Evolutionary conservation across 2,797 vertebrate genomes (phyloP).

Genomic region (Luscinia luscinia): DNA sequence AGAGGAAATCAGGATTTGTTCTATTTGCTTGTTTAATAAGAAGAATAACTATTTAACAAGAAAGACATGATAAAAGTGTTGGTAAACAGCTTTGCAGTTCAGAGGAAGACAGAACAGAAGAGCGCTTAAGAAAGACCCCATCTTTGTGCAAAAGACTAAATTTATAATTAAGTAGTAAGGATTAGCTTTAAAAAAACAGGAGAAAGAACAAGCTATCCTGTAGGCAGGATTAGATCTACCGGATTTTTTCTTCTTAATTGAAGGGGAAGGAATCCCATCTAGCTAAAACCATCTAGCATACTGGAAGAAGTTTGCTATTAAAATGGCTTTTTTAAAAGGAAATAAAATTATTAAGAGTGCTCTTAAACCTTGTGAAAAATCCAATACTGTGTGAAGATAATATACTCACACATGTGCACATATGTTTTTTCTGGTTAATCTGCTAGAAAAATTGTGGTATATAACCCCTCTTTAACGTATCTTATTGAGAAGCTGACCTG

Average conservation of each 20-base stretch:
- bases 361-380: background rate
- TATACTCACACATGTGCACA: rapidly evolving
- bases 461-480: background rate
- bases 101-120: background rate
- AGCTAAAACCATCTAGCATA: background rate
- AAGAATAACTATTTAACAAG: constrained; percentile 24
- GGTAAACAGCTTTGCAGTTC: constrained; percentile 1
- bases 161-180: constrained; percentile 1
- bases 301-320: background rate
- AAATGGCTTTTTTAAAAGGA: background rate
- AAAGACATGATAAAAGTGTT: background rate
- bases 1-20: constrained; percentile 26
- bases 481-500: background rate
- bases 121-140: background rate
- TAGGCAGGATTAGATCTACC: constrained; percentile 23
- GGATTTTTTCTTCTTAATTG: constrained; percentile 1
- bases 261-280: background rate
- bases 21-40: constrained; percentile 15
- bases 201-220: background rate
- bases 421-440: background rate
- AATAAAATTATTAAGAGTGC: background rate
- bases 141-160: background rate
- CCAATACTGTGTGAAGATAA: background rate
- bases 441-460: background rate
- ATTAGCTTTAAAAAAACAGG: background rate